Percentiles rank a stretch among this genome's conserved stretches.
Conservation (phyloP, 2,797 vertebrate genomes). For the Bradypus variegatus region DNA sequence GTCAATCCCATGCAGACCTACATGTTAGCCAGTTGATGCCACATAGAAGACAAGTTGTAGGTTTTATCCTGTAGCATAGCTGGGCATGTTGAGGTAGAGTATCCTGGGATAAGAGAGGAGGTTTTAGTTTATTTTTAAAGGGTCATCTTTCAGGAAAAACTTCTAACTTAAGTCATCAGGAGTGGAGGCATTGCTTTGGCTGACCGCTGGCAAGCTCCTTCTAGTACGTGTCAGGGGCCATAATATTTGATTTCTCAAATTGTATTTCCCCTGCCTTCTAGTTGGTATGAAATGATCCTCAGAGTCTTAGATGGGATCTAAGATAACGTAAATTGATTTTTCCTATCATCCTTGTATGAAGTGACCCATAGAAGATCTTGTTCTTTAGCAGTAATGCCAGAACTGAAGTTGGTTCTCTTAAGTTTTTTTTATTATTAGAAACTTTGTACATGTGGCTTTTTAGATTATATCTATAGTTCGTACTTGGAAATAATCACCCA, state of each 20-base stretch:
- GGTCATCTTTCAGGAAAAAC: neutral
- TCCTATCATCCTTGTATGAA: neutral
- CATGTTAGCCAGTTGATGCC: no score
- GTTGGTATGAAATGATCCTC: neutral
- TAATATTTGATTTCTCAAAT: neutral
- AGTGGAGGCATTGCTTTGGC: neutral
- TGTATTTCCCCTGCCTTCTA: neutral
- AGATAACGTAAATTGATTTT: neutral
- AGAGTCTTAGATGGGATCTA: neutral
- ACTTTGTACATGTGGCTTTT: no score
- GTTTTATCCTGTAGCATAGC: no score
- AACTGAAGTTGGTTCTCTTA: neutral
- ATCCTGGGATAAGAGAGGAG: no score
- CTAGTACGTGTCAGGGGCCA: rapidly evolving
- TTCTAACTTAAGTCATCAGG: neutral
- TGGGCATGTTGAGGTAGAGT: no score
- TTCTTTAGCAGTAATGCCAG: no score
- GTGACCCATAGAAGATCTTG: neutral
- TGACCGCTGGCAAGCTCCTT: neutral
- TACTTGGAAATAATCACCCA: no score
- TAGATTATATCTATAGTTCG: no score
- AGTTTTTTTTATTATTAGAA: neutral
- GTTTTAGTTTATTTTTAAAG: no score
- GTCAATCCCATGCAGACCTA: neutral
- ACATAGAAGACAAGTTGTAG: no score